A percentile compares a stretch with the other conserved stretches of the same genome.
Conservation (phyloP, 92 coral and sea anemone genomes). For the Palythoa grandis region DNA sequence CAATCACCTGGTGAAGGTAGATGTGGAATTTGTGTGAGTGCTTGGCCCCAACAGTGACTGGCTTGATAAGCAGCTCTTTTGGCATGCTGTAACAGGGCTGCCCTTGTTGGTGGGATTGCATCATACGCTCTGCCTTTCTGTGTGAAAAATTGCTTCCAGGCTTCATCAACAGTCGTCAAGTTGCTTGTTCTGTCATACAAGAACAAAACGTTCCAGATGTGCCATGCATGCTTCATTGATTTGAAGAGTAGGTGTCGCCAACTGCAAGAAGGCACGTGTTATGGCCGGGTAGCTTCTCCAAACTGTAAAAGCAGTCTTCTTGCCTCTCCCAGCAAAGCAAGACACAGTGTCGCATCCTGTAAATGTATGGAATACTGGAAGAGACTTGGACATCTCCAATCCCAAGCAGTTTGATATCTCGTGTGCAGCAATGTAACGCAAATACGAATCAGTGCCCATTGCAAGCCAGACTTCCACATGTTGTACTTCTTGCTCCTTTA, state of each 20-base stretch:
- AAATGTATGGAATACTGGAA: constrained; percentile 68
- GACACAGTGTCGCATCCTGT: constrained; percentile 49
- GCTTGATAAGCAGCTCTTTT: too few species aligned
- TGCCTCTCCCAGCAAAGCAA: constrained; percentile 35
- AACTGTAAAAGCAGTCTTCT: constrained; percentile 25
- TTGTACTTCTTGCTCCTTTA: constrained; percentile 28
- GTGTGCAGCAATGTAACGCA: constrained; percentile 63
- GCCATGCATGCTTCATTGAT: neutral
- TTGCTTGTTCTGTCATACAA: constrained; percentile 48
- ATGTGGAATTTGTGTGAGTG: too few species aligned
- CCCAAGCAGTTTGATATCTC: constrained; percentile 38
- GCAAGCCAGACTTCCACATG: constrained; percentile 59
- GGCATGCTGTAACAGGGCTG: neutral
- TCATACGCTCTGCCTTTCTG: constrained; percentile 5
- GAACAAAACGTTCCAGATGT: constrained; percentile 18
- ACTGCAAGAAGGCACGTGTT: constrained; percentile 20
- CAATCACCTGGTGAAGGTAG: neutral
- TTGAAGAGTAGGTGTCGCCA: neutral
- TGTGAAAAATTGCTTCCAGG: constrained; percentile 33
- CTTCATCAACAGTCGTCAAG: constrained; percentile 17
- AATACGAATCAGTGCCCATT: constrained; percentile 53
- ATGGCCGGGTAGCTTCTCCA: constrained; percentile 32
- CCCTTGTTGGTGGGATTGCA: neutral
- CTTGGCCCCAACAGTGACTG: too few species aligned
- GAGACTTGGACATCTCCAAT: constrained; percentile 37